Base-by-base conservation (phyloP, 2,113 vertebrate species). In the Andinoacara biseriatus region DNA sequence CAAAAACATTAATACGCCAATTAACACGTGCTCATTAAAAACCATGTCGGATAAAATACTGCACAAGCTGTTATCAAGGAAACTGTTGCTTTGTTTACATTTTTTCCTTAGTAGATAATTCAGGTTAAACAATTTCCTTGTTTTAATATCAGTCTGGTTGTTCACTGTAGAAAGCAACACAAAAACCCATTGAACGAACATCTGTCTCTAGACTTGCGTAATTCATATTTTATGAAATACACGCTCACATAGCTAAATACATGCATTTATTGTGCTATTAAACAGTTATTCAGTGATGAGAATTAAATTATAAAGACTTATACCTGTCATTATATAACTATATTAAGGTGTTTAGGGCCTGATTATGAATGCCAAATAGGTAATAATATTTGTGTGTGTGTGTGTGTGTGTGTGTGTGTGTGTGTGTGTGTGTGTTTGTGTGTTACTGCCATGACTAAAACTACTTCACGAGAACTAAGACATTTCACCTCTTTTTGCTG, bases 401-500 rank as follows among this genome's bases (percentile, higher is more conserved):
- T 40, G 38, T 40, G 38, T 40, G 38, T 46, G 22, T 10, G 0
- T 17, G 31, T 31, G 38, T 40, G 38, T 46, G 22, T 10, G 0
- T 67, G 38, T 40, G 38, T 10, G 38, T 10, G 10, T 10, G 38
- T 40, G 38, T 40, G 38, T 40, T 10, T 46, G 22, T 10, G 0
- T 40, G n/a, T 81, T 58, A 40, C 24, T 65, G 31, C 7, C 9
- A n/a, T 31, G 43, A 80, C 52, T 15, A 58, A 57, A 86, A 40
- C 46, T 35, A 59, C 76, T 62, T 82, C 24, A 15, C 2, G 26
- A 46, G 33, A 35, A 62, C 26, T 49, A 18, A 78, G 35, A 59
- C 5, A 15, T 29, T 77, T 67, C 82, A 52, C 65, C 49, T 60
- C 26, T 80, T 90, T 87, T 74, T 24, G 24, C 49, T 72, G 63